phyloP scores from a whole-genome alignment of 2,113 vertebrate species.

The Zingel zingel region DNA sequence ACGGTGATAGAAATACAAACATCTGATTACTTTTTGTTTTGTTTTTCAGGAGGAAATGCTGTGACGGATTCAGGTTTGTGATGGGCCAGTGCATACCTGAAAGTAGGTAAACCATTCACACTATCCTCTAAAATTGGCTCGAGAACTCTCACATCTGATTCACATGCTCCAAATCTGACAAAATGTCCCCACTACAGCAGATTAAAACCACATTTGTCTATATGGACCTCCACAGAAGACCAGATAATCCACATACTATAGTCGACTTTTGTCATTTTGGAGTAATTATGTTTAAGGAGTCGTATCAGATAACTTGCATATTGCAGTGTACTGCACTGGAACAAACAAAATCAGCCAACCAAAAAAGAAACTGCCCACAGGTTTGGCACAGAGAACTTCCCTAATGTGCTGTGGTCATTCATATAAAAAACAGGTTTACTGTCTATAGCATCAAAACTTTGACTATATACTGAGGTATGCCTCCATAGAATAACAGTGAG shows the following conservation, averaged over 20 bases:
- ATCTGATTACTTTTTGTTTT: not conserved
- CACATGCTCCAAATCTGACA: not conserved
- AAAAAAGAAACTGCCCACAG: not conserved
- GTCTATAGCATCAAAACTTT: not conserved
- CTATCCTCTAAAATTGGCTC: not conserved
- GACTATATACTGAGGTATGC: not conserved
- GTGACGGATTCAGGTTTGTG: slow-evolving; percentile 87
- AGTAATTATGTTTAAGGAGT: not conserved
- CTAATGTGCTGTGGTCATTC: not conserved
- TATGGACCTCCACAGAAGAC: not conserved
- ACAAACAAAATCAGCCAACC: slow-evolving; percentile 1
- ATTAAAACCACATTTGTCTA: slow-evolving; percentile 16
- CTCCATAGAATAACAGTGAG: not conserved
- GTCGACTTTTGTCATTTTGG: slow-evolving; percentile 1
- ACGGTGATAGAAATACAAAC: not conserved
- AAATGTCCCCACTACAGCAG: not conserved
- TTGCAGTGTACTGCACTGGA: not conserved
- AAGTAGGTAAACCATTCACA: slow-evolving; percentile 82
- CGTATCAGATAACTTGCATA: not conserved
- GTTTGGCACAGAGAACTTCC: not conserved
- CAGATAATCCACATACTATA: not conserved
- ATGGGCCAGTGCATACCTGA: slow-evolving; percentile 87
- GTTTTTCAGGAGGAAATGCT: slow-evolving; percentile 85
- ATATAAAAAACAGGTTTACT: not conserved
- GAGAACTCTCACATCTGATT: slow-evolving; percentile 21